Percentiles rank a stretch among this genome's conserved stretches.
These are phyloP conservation scores for Mythimna ferrago DNA, from an alignment of 2,888 invertebrate genomes.

Conservation along the genomic window DNA sequence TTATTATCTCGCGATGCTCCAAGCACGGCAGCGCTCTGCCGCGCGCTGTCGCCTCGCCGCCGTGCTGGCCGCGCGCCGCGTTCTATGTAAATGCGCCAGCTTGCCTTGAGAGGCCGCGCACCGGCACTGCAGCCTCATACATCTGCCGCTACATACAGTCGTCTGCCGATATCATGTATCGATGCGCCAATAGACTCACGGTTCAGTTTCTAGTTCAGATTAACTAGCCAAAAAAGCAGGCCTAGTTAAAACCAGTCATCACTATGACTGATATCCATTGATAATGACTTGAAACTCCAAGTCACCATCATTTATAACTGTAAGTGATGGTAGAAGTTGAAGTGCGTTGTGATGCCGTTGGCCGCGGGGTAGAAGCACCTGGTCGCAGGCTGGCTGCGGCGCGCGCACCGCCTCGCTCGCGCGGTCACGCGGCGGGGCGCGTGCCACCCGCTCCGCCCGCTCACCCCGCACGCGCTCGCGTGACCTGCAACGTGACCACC, in stretches of 20 bases:
- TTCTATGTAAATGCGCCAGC: slow-evolving; percentile 64
- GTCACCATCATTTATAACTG: neutral
- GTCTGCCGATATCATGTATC: slow-evolving; percentile 5
- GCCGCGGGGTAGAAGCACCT: neutral
- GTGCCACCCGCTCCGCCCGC: slow-evolving; percentile 26
- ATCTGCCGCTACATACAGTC: slow-evolving; percentile 31
- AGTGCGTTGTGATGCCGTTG: neutral
- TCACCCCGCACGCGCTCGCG: slow-evolving; percentile 23
- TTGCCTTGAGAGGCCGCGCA: slow-evolving; percentile 66
- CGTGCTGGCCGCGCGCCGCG: slow-evolving; percentile 21
- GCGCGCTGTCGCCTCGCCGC: neutral
- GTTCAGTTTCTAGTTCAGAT: slow-evolving; percentile 9
- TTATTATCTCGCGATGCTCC: slow-evolving; percentile 19
- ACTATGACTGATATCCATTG: no score
- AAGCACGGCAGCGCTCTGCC: neutral
- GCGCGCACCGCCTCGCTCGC: slow-evolving; percentile 6
- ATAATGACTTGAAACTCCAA: neutral
- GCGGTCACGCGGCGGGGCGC: slow-evolving; percentile 47
- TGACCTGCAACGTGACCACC: slow-evolving; percentile 65
- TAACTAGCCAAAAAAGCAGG: neutral
- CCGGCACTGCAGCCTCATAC: slow-evolving; percentile 37
- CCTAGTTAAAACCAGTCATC: neutral
- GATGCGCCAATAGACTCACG: slow-evolving; percentile 6
- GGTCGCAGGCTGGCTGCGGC: slow-evolving; percentile 6
- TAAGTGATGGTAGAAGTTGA: neutral